Evolutionary conservation across 2,888 invertebrate genomes (phyloP).

Genomic region (Pseudeuparius sepicola): DNA sequence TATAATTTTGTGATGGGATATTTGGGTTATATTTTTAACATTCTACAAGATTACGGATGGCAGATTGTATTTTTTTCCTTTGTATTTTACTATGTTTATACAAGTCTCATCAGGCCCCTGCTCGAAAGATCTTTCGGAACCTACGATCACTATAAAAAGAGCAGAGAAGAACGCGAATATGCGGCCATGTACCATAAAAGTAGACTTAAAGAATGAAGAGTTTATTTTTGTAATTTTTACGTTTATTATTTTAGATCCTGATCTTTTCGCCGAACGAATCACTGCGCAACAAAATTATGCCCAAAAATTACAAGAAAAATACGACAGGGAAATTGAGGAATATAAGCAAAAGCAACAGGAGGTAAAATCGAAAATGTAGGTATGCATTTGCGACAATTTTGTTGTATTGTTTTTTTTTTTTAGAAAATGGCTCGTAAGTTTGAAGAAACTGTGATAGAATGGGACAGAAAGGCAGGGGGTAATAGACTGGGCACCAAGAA

Average conservation of each 20-base stretch:
- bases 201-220: slow-evolving; percentile 23
- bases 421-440: slow-evolving; percentile 33
- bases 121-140: slow-evolving; percentile 21
- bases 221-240: too few relatives aligned
- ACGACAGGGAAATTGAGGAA: slow-evolving; percentile 32
- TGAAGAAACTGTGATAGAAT: slow-evolving; percentile 22
- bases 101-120: slow-evolving; percentile 31
- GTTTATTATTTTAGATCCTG: slow-evolving; percentile 40
- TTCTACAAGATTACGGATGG: slow-evolving; percentile 38
- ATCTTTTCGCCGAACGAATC: slow-evolving; percentile 34
- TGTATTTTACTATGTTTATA: slow-evolving; percentile 32
- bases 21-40: too few relatives aligned
- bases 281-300: slow-evolving; percentile 35
- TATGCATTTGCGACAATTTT: too few relatives aligned
- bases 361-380: too few relatives aligned
- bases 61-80: slow-evolving; percentile 32
- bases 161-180: slow-evolving; percentile 36
- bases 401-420: slow-evolving; percentile 16
- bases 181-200: slow-evolving; percentile 42
- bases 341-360: slow-evolving; percentile 35
- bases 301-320: slow-evolving; percentile 39
- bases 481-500: slow-evolving; percentile 31
- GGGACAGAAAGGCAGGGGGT: too few relatives aligned
- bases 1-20: too few relatives aligned
- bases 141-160: slow-evolving; percentile 30